Conservation (phyloP, 2,797 vertebrate genomes). For the Mus spretus region DNA sequence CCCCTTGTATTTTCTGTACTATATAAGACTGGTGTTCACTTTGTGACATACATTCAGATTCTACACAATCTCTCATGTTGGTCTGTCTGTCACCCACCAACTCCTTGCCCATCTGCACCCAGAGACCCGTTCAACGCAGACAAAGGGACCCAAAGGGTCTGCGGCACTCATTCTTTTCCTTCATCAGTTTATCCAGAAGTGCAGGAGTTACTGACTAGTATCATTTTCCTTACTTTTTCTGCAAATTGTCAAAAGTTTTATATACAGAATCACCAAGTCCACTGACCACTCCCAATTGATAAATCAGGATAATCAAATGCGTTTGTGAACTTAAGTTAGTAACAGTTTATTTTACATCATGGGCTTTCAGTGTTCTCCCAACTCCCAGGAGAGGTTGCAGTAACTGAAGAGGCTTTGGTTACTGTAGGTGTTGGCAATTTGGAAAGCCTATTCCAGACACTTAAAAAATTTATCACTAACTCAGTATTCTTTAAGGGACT, state of each 20-base stretch:
- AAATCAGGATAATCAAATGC: not conserved
- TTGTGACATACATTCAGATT: too few relatives aligned
- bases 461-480: not conserved
- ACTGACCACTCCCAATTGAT: not conserved
- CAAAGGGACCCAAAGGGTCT: too few relatives aligned
- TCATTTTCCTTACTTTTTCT: not conserved
- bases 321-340: not conserved
- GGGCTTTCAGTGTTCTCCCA: not conserved
- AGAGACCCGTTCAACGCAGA: too few relatives aligned
- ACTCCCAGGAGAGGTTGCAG: not conserved
- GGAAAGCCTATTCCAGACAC: not conserved
- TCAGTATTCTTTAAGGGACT: not conserved
- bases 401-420: not conserved
- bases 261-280: not conserved
- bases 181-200: not conserved
- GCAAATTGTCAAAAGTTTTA: not conserved
- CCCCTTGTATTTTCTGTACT: too few relatives aligned
- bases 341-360: not conserved
- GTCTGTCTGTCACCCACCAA: too few relatives aligned
- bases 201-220: not conserved
- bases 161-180: not conserved
- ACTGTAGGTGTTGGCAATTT: not conserved
- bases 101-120: too few relatives aligned
- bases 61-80: too few relatives aligned
- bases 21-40: too few relatives aligned